Conservation (phyloP, 2,888 invertebrate genomes). For the Trichopria drosophilae region DNA sequence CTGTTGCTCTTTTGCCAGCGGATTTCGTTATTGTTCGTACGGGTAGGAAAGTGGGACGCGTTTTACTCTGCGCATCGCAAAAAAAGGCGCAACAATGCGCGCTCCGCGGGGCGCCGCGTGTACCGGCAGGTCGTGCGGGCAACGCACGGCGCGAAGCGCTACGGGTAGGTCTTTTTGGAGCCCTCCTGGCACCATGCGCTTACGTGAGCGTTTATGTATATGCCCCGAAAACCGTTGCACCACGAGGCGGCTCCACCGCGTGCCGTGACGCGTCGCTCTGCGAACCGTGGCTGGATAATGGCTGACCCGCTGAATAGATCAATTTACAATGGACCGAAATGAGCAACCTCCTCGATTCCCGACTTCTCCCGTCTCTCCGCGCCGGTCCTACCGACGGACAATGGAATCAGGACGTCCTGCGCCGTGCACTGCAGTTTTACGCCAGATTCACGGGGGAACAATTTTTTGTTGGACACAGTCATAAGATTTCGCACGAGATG, state of each 20-base stretch:
- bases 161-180: conserved; percentile 46
- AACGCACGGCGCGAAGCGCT: conserved; percentile 53
- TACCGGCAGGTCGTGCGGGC: conserved; percentile 48
- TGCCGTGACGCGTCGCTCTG: too few species aligned
- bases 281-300: conserved; percentile 49
- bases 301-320: conserved; percentile 58
- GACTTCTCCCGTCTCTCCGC: conserved; percentile 1
- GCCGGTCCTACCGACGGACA: too few species aligned
- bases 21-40: too few species aligned
- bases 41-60: conserved; percentile 33
- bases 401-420: too few species aligned
- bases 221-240: too few species aligned
- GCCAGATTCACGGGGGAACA: too few species aligned
- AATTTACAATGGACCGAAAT: conserved; percentile 59
- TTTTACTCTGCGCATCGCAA: conserved; percentile 33
- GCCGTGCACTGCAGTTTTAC: too few species aligned
- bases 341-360: conserved; percentile 49
- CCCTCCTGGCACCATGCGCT: conserved; percentile 20
- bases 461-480: too few species aligned
- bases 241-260: too few species aligned
- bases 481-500: too few species aligned
- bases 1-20: too few species aligned
- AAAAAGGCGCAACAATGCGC: conserved; percentile 54
- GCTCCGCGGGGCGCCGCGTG: conserved; percentile 50
- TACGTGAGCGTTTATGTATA: conserved; percentile 7